Evolutionary conservation across 2,888 invertebrate species (phyloP).

Genomic region (Patella ulyssiponensis): DNA sequence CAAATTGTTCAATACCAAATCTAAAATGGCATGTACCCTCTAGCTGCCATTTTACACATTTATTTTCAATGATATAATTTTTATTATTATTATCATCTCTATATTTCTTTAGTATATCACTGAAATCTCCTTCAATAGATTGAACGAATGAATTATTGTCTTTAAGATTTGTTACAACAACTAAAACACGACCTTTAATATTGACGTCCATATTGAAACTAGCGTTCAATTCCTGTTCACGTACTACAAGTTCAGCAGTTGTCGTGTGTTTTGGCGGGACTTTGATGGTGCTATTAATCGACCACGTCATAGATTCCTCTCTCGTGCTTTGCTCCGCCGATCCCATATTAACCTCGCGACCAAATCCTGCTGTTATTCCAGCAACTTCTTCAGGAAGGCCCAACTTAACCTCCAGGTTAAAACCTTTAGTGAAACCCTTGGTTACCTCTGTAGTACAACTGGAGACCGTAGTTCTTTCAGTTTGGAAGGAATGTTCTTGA

Average conservation of each 20-base stretch:
- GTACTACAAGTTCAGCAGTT: constrained; percentile 72
- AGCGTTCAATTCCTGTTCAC: constrained; percentile 73
- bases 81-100: constrained; percentile 43
- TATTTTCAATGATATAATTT: constrained; percentile 46
- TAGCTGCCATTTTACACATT: constrained; percentile 49
- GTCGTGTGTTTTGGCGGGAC: constrained; percentile 68
- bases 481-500: constrained; percentile 69
- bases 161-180: constrained; percentile 68
- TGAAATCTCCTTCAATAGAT: constrained; percentile 63
- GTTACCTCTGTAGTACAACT: constrained; percentile 60
- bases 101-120: constrained; percentile 51
- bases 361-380: constrained; percentile 71
- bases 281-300: constrained; percentile 72
- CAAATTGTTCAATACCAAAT: constrained; percentile 68
- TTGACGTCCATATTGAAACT: constrained; percentile 69
- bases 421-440: constrained; percentile 69
- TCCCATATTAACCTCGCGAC: constrained; percentile 68
- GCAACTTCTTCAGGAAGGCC: constrained; percentile 73
- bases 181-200: constrained; percentile 64
- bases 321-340: constrained; percentile 65
- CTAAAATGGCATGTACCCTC: constrained; percentile 65
- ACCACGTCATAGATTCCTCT: constrained; percentile 73
- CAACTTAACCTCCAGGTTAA: constrained; percentile 72
- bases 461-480: constrained; percentile 66
- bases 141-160: constrained; percentile 72